These are phyloP conservation scores for Synergus umbraculus DNA, from an alignment of 2,888 invertebrate genomes.

Conservation along the genomic window DNA sequence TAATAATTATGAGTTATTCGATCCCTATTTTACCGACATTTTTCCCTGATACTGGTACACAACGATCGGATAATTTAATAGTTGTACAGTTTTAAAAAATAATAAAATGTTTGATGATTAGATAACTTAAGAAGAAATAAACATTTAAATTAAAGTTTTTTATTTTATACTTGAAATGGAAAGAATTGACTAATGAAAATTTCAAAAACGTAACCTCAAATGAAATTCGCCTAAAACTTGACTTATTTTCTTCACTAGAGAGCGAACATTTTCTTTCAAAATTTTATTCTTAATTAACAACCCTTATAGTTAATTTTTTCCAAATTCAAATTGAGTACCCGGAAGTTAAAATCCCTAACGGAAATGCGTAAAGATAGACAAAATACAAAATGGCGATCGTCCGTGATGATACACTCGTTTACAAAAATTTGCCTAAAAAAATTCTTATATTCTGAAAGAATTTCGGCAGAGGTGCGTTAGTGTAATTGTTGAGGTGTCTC, in stretches of 20 bases:
- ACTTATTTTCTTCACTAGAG: neutral
- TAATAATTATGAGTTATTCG: too few species aligned
- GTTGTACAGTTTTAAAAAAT: too few species aligned
- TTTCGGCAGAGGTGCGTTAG: slow-evolving; percentile 18
- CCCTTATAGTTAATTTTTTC: neutral
- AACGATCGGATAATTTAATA: too few species aligned
- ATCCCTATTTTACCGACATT: too few species aligned
- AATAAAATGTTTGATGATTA: too few species aligned
- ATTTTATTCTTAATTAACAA: neutral
- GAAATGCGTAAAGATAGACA: slow-evolving; percentile 27
- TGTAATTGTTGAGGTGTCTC: neutral
- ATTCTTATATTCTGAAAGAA: slow-evolving; percentile 46
- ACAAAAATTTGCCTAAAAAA: slow-evolving; percentile 52
- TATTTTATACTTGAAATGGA: too few species aligned
- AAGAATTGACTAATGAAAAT: too few species aligned
- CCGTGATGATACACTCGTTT: slow-evolving; percentile 50
- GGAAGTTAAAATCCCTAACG: slow-evolving; percentile 1
- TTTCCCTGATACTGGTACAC: too few species aligned
- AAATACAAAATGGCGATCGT: slow-evolving; percentile 55
- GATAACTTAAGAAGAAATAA: too few species aligned
- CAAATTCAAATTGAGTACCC: slow-evolving; percentile 28
- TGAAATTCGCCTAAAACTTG: neutral
- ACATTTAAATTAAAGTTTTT: too few species aligned
- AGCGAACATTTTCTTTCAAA: too few species aligned
- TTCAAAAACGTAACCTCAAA: too few species aligned